These are phyloP conservation scores for Cerastis leucographa DNA, from an alignment of 2,888 invertebrate species.

Conservation along the genomic window DNA sequence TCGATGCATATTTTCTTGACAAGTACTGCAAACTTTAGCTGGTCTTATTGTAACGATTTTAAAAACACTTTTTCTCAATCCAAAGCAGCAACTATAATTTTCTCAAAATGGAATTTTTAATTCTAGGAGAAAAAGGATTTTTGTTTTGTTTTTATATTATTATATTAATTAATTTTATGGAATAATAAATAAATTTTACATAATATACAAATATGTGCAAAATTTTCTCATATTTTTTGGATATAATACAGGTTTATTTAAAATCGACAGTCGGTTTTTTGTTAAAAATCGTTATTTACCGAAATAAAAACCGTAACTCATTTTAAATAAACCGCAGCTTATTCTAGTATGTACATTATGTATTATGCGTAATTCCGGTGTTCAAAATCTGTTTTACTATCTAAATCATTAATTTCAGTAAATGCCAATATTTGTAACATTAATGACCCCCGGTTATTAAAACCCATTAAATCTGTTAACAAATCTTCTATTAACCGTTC, in stretches of 20 bases:
- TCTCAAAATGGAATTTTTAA: conserved; percentile 58
- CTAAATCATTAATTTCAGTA: conserved; percentile 8
- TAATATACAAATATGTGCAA: conserved; percentile 68
- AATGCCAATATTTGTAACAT: not conserved
- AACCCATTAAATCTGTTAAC: not conserved
- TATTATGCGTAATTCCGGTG: conserved; percentile 48
- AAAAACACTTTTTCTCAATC: conserved; percentile 12
- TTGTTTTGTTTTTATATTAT: conserved; percentile 20
- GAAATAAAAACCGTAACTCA: not conserved
- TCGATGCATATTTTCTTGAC: not conserved
- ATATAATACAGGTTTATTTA: conserved; percentile 37
- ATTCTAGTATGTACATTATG: conserved; percentile 56
- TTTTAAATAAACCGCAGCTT: conserved; percentile 33
- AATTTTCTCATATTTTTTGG: conserved; percentile 45
- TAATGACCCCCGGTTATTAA: not conserved
- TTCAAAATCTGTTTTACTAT: not conserved
- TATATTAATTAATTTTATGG: conserved; percentile 50
- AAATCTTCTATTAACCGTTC: not conserved
- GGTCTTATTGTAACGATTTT: not conserved
- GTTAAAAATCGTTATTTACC: not conserved
- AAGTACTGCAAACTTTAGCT: not conserved
- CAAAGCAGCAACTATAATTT: conserved; percentile 24
- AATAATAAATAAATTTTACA: conserved; percentile 66
- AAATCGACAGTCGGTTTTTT: conserved; percentile 20
- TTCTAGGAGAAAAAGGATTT: conserved; percentile 51